These are phyloP conservation scores for Scleropages formosus DNA, from an alignment of 2,797 vertebrate species.

Conservation along the genomic window DNA sequence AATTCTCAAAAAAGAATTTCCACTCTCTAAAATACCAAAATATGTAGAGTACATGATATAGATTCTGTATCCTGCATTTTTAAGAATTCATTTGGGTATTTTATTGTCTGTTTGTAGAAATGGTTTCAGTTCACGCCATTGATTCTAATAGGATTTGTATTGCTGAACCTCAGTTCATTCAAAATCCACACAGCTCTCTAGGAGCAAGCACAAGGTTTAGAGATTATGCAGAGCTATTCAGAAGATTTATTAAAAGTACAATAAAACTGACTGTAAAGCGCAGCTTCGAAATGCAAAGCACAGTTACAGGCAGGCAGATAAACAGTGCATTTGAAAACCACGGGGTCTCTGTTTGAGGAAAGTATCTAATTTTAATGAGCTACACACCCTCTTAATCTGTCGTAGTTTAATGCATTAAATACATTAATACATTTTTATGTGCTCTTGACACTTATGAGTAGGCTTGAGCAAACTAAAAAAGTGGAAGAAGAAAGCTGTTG, in stretches of 20 bases:
- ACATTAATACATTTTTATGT: constrained; percentile 22
- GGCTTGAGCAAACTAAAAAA: too few species aligned
- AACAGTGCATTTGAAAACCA: not conserved
- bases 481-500: not conserved
- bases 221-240: not conserved
- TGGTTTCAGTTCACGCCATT: constrained; percentile 29
- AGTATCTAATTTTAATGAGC: constrained; percentile 35
- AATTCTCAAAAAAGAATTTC: too few species aligned
- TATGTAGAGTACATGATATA: too few species aligned
- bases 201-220: not conserved
- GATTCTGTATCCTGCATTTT: too few species aligned
- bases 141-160: constrained; percentile 41
- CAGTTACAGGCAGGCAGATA: not conserved
- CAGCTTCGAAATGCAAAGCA: not conserved
- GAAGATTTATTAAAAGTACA: not conserved
- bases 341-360: not conserved
- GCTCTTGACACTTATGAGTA: not conserved
- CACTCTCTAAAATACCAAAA: too few species aligned
- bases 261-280: not conserved
- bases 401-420: constrained; percentile 28
- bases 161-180: constrained; percentile 34
- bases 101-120: constrained; percentile 32
- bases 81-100: too few species aligned
- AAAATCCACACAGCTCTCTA: not conserved
- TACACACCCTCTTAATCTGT: constrained; percentile 32